These are phyloP conservation scores for Lithophane semibrunnea DNA, from an alignment of 2,888 invertebrate genomes.

Conservation along the genomic window DNA sequence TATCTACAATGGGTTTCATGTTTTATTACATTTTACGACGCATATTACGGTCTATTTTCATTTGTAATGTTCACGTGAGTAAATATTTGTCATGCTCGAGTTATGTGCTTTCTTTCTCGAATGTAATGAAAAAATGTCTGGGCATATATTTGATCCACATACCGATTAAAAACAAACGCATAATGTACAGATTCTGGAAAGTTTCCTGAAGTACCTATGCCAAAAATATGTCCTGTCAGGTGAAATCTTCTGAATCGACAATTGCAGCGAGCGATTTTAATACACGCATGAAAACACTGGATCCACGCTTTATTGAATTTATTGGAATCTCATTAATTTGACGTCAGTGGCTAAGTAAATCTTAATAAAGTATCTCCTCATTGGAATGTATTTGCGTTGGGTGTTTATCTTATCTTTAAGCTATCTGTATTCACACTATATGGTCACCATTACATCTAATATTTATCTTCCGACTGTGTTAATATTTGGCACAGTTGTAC, in stretches of 20 bases:
- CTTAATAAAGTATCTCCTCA: constrained; percentile 29
- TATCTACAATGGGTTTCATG: constrained; percentile 46
- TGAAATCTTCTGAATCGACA: constrained; percentile 41
- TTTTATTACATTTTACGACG: constrained; percentile 49
- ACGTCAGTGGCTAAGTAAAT: constrained; percentile 46
- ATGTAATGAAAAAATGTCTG: constrained; percentile 55
- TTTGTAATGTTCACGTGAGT: constrained; percentile 46
- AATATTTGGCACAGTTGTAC: constrained; percentile 48
- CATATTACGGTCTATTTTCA: constrained; percentile 53
- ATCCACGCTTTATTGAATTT: constrained; percentile 32
- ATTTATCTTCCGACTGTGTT: constrained; percentile 47
- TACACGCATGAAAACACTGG: constrained; percentile 38
- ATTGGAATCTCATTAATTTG: constrained; percentile 39
- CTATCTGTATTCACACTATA: constrained; percentile 33
- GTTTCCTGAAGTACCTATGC: constrained; percentile 10
- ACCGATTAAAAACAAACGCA: constrained; percentile 37
- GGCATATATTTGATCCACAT: constrained; percentile 48
- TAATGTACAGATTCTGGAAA: constrained; percentile 32
- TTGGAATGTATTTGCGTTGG: constrained; percentile 29
- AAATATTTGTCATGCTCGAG: constrained; percentile 60
- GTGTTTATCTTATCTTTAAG: constrained; percentile 47
- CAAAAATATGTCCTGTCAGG: constrained; percentile 16
- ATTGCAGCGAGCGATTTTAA: constrained; percentile 29
- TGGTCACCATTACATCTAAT: constrained; percentile 47
- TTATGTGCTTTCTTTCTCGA: constrained; percentile 53